Evolutionary conservation across 2,888 invertebrate species (phyloP), one percentile per base, ranked within the genome.

Genomic region (Macropis europaea): DNA sequence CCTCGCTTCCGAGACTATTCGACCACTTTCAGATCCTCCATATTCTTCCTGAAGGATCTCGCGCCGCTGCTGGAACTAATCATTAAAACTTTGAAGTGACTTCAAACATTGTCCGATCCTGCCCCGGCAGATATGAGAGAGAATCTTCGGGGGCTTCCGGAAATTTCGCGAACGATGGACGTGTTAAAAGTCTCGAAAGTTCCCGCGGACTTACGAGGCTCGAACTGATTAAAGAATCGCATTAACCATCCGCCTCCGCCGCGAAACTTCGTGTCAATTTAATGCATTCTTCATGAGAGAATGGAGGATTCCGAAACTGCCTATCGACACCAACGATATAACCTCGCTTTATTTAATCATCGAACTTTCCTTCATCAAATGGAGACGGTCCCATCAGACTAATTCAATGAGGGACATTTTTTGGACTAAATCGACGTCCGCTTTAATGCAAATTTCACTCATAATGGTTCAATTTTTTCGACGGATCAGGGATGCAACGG

Each of bases 21-120:
- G 5, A 11, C 30, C 15, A 45, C 36, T 53, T 54, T 26, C 26
- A 28, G 45, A 40, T 47, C 38, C 30, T 7, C 2, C 17, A 24
- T 40, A 47, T 13, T 24, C 22, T 11, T 38, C 30, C 43, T 30
- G 9, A 9, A 3, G 28, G 17, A 43, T 43, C 34, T 30, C 28
- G n/a, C n/a, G n/a, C n/a, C 34, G 19, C 17, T n/a, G n/a, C n/a
- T n/a, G 34, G 30, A 64, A 64, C 66, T 64, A 56, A 68, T 68
- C 56, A 43, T 68, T 50, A 56, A 66, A 68, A 68, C 43, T 68
- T 64, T 22, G 30, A 17, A 34, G 40, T 17, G 54, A 63, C 54
- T 54, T 42, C 34, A 24, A 68, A 64, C 67, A 53, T 54, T 54
- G 54, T 47, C 42, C 67, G 54, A 54, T 17, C 42, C 54, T 2